A percentile compares a stretch with the other conserved stretches of the same genome.
Conservation (phyloP, 2,797 vertebrate species). For the Muscicapa striata region DNA sequence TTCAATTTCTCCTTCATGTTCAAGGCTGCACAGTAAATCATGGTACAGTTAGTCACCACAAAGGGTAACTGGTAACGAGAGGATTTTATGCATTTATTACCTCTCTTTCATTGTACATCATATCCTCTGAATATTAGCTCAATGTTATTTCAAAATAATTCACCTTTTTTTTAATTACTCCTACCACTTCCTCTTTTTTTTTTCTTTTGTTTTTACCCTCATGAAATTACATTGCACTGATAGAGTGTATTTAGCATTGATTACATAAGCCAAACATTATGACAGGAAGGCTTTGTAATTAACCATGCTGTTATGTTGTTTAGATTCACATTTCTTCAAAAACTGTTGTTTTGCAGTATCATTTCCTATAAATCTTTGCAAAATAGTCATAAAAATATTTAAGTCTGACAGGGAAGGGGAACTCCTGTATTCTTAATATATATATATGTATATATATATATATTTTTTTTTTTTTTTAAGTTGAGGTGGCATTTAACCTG, state of each 20-base stretch:
- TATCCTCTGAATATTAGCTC: neutral
- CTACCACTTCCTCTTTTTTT: slow-evolving; percentile 6
- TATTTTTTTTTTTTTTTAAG: neutral
- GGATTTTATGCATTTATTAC: neutral
- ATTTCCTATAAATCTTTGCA: neutral
- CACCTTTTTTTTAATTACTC: neutral
- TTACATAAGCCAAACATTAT: neutral
- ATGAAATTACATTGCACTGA: neutral
- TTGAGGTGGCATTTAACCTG: neutral
- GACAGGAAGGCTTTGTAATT: neutral
- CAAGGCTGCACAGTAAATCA: neutral
- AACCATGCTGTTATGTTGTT: neutral
- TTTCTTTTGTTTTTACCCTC: neutral
- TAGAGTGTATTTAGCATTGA: neutral
- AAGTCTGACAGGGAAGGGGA: neutral
- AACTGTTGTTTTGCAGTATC: neutral
- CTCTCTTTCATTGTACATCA: neutral
- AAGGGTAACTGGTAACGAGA: neutral
- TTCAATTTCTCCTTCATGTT: neutral
- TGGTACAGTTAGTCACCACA: slow-evolving; percentile 16
- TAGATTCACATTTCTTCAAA: neutral
- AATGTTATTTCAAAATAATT: neutral
- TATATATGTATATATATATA: no score
- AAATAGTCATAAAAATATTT: neutral
- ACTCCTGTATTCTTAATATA: neutral